These are phyloP conservation scores for Gallinago undulata DNA, from an alignment of 2,113 vertebrate species.

Conservation along the genomic window DNA sequence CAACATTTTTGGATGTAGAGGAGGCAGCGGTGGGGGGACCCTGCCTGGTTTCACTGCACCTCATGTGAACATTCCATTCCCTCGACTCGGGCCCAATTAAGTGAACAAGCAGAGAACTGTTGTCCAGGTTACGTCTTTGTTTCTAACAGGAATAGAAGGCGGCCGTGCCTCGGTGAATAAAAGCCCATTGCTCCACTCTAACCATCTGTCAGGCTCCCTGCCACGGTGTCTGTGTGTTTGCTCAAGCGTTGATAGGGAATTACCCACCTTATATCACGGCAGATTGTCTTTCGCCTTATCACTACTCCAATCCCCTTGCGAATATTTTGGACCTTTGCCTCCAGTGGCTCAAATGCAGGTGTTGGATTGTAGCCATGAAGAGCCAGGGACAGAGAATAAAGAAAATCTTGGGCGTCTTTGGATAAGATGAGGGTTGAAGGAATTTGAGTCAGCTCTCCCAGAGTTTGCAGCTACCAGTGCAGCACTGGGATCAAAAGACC, in stretches of 20 bases:
- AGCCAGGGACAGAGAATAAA: not conserved
- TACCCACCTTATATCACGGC: not conserved
- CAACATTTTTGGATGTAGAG: not conserved
- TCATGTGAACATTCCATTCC: not conserved
- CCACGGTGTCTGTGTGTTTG: not conserved
- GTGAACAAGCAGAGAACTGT: not conserved
- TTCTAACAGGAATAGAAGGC: not conserved
- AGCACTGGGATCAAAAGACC: not conserved
- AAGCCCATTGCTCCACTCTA: not conserved
- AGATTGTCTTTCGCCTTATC: not conserved
- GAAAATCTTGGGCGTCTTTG: not conserved
- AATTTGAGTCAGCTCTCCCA: not conserved
- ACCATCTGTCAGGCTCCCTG: conserved; percentile 37
- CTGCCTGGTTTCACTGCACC: not conserved
- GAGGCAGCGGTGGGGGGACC: not conserved
- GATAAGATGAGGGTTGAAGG: not conserved
- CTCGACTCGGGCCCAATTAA: accelerated
- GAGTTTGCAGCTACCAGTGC: not conserved
- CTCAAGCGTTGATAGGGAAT: conserved; percentile 4
- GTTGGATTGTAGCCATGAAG: not conserved
- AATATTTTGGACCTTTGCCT: conserved; percentile 16
- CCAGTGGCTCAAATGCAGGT: not conserved
- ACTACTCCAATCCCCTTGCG: not conserved
- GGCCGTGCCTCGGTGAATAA: not conserved
- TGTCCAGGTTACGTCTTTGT: not conserved